Evolutionary conservation across 2,797 vertebrate species (phyloP), one percentile per base, ranked within the genome.

Genomic region (Crax fasciolata): DNA sequence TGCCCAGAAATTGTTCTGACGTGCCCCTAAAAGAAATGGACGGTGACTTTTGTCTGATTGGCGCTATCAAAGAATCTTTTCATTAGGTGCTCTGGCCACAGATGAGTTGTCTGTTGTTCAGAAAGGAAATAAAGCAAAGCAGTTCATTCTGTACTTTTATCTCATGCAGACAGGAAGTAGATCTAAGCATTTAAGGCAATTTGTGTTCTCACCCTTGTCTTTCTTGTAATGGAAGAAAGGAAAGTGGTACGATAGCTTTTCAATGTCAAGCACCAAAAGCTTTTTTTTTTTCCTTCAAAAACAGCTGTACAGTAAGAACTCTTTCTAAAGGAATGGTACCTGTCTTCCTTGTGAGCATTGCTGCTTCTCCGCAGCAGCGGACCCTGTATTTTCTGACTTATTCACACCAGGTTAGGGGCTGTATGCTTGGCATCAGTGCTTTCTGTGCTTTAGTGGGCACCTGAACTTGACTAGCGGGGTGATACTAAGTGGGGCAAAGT

Each of bases 71-170:
- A 85, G n/a, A 80, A 51, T 91, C 68, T 91, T 96, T 92, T 94
- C 81, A 83, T 87, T 91, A 89, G 81, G 55, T 90, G 57, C 78
- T 89, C 49, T 84, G 81, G 65, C 75, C 55, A 63, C 28, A 68
- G 82, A 51, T 87, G 72, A 54, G 68, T 85, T 87, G 35, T 87
- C 75, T 74, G 81, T 75, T 94, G 57, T 85, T 94, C 57, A 46
- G 78, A 70, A 75, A 81, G 66, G 70, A 89, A 91, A 80, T 94
- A 89, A 93, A 90, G 76, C 87, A 88, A 89, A 91, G 79, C 59
- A 63, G 52, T 89, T 90, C 81, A 24, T 91, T 94, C 78, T 91
- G 44, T 93, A 28, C 65, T 85, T 94, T 68, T 57, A 74, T 83
- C 89, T 92, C 57, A 79, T 89, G 68, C 57, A 96, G 93, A 87